Evolutionary conservation across 2,113 vertebrate genomes (phyloP), one percentile per base, ranked within the genome.

Genomic region (Phainopepla nitens): DNA sequence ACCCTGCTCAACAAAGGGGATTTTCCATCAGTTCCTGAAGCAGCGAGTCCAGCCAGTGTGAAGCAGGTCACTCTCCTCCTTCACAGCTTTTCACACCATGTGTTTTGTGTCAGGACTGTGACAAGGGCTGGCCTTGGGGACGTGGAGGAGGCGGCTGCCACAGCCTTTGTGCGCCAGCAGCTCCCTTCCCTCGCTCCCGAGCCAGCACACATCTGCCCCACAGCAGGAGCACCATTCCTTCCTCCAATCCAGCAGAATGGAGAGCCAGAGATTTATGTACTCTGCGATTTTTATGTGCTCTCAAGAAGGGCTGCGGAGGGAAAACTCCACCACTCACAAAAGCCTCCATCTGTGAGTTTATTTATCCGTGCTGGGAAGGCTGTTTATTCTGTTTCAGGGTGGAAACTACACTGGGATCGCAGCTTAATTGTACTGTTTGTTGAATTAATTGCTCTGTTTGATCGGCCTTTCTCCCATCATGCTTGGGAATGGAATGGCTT

Each of bases 381-480:
- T 98, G 95, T 98, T 98, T 98, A 92, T 94, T 97, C 51, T 72
- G 97, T 95, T 97, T 97, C 88, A 66, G 96, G 91, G 96, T 97
- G 96, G 91, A 97, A 98, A 95, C 93, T 96, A 93, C 89, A 69
- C 80, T 97, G 97, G 97, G 97, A 98, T 93, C 72, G 77, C 13
- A 58, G 96, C 95, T 97, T 98, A 97, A 98, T 96, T 94, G 95
- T 82, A 91, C 94, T 98, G 98, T 98, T 98, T 98, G 97, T 97
- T 90, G 97, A 98, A 97, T 98, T 98, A 98, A 98, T 98, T 98
- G 97, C 97, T 97, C 93, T 97, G 95, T 98, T 98, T 98, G 97
- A 98, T 97, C 75, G 10, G 91, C 85, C 83, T 93, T 88, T 97
- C 88, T 96, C 96, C 58, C 72, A 76, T 93, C 92, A 66, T 86